Conservation (phyloP, 2,113 vertebrate species). For the Chionodraco myersi region DNA sequence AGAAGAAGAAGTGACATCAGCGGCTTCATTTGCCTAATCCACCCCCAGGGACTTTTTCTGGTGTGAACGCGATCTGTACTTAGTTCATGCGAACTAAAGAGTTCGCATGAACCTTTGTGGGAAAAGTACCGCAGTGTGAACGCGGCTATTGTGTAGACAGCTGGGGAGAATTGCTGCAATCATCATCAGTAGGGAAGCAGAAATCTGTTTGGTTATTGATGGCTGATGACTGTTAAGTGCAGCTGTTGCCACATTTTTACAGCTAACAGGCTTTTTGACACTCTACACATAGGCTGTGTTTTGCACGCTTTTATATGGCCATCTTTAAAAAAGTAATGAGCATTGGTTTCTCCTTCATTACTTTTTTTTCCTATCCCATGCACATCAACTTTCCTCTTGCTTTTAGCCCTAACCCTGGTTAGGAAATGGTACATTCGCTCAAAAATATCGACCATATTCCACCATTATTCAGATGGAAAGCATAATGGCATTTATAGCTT, state of each 20-base stretch:
- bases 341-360: background rate
- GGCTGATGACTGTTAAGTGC: slow-evolving; percentile 42
- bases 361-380: background rate
- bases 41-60: no score
- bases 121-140: no score
- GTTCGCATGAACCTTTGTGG: no score
- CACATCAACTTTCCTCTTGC: background rate
- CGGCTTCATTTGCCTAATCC: no score
- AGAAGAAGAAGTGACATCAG: no score
- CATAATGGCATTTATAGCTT: slow-evolving; percentile 1
- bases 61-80: no score
- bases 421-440: background rate
- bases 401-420: no score
- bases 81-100: no score
- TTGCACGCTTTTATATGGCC: background rate
- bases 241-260: slow-evolving; percentile 44
- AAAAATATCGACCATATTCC: background rate
- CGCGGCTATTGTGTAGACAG: slow-evolving; percentile 41
- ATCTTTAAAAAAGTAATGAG: background rate
- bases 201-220: slow-evolving; percentile 41
- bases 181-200: slow-evolving; percentile 38
- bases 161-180: slow-evolving; percentile 42
- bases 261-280: slow-evolving; percentile 29
- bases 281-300: background rate
- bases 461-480: background rate